Percentiles rank a stretch among this genome's conserved stretches.
Evolutionary conservation across 2,113 vertebrate species (phyloP).

Genomic region (Megaleporinus macrocephalus): DNA sequence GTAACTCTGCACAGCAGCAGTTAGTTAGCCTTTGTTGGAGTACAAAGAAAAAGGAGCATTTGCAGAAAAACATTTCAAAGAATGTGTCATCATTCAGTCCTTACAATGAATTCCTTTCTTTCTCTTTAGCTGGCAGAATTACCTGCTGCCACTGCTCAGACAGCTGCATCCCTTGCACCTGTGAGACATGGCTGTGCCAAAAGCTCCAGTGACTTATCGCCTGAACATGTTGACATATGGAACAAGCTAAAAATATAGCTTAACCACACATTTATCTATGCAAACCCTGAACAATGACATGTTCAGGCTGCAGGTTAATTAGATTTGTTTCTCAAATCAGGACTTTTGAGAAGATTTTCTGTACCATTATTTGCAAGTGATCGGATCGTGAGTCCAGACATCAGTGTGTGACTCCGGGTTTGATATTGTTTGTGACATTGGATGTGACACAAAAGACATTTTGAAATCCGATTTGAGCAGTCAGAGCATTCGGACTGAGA

Average conservation of each 20-base stretch:
- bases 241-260: conserved; percentile 24
- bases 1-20: conserved; percentile 13
- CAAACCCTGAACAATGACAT: conserved; percentile 10
- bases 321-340: no score
- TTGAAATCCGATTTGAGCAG: no score
- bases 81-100: conserved; percentile 10
- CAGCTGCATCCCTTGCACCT: conserved; percentile 31
- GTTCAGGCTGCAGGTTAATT: no score
- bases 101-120: conserved; percentile 15
- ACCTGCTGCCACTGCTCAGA: conserved; percentile 11
- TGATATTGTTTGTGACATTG: no score
- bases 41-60: neutral
- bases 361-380: no score
- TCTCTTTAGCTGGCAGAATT: neutral
- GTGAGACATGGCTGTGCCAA: conserved; percentile 17
- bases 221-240: conserved; percentile 22
- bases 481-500: no score
- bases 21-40: no score
- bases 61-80: neutral
- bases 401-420: no score
- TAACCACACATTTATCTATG: conserved; percentile 33
- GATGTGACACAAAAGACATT: no score
- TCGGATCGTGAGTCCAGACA: no score
- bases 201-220: conserved; percentile 10
- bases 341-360: no score